These are phyloP conservation scores for Pocillopora verrucosa DNA, from an alignment of 64 coral and sea anemone species.

Conservation along the genomic window DNA sequence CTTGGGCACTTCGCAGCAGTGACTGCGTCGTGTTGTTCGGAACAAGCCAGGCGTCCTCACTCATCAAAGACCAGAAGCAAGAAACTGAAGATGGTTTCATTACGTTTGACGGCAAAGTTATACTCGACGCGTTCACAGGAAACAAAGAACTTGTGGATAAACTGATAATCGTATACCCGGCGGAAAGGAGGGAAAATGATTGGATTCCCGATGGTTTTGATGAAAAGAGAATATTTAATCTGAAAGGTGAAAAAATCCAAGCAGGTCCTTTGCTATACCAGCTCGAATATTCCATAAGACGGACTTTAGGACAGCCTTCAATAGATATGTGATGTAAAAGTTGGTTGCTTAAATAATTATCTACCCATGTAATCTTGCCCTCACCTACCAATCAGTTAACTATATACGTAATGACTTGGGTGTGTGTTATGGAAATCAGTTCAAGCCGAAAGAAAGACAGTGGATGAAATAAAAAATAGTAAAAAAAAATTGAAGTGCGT, in stretches of 20 bases:
- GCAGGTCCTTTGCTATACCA: conserved; percentile 25
- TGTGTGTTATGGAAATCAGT: too few species aligned
- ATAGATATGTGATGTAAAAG: too few species aligned
- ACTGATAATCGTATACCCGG: conserved; percentile 29
- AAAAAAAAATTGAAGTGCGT: too few species aligned
- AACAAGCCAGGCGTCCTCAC: conserved; percentile 17
- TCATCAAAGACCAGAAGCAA: conserved; percentile 26
- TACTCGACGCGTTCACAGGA: conserved; percentile 10
- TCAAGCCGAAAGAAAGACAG: too few species aligned
- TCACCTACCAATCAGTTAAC: too few species aligned
- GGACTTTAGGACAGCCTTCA: background rate
- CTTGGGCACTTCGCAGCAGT: background rate
- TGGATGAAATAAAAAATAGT: too few species aligned
- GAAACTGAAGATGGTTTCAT: conserved; percentile 44
- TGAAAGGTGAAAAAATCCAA: background rate
- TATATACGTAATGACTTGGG: too few species aligned
- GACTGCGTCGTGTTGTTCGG: conserved; percentile 29
- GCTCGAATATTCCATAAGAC: conserved; percentile 27
- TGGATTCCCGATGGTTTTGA: conserved; percentile 30
- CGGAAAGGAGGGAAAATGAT: background rate
- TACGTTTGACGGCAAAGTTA: conserved; percentile 16
- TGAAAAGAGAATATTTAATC: background rate
- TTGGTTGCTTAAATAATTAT: too few species aligned
- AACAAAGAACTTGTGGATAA: background rate
- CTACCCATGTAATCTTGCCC: too few species aligned